Conservation (phyloP, 2,888 invertebrate genomes). For the Ceriagrion tenellum region DNA sequence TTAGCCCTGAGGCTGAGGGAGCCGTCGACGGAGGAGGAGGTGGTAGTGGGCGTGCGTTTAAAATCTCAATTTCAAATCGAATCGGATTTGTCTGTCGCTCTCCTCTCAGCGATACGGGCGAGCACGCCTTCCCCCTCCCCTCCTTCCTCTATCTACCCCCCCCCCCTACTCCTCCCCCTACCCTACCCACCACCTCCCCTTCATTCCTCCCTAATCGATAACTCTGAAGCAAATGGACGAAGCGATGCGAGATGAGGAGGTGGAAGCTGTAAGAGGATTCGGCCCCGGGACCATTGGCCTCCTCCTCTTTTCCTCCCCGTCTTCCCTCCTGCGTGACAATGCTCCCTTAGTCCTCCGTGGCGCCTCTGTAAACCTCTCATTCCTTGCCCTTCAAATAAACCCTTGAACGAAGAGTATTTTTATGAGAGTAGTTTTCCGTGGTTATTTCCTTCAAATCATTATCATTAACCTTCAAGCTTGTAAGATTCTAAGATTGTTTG, state of each 20-base stretch:
- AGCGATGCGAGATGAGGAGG: background rate
- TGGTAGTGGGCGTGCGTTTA: conserved; percentile 37
- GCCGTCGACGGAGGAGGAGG: too few species aligned
- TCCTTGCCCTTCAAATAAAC: too few species aligned
- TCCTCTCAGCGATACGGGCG: background rate
- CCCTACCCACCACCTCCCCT: background rate
- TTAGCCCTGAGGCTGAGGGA: too few species aligned
- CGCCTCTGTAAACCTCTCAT: background rate
- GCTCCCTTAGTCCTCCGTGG: background rate
- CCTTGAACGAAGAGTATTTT: too few species aligned
- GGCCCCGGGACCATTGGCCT: conserved; percentile 13
- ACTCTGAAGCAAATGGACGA: background rate
- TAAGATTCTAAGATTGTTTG: too few species aligned
- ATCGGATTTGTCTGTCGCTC: conserved; percentile 59
- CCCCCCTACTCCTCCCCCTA: background rate
- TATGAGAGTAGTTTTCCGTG: too few species aligned
- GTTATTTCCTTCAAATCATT: too few species aligned
- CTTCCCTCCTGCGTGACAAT: background rate
- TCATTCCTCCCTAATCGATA: background rate
- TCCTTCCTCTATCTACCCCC: background rate
- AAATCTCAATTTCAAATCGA: conserved; percentile 65
- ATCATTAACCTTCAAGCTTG: too few species aligned
- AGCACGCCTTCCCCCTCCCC: background rate
- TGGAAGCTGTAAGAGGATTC: background rate
- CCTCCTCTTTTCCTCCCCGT: background rate